These are phyloP conservation scores for Syngnathus floridae DNA, from an alignment of 2,113 vertebrate genomes.

Conservation along the genomic window DNA sequence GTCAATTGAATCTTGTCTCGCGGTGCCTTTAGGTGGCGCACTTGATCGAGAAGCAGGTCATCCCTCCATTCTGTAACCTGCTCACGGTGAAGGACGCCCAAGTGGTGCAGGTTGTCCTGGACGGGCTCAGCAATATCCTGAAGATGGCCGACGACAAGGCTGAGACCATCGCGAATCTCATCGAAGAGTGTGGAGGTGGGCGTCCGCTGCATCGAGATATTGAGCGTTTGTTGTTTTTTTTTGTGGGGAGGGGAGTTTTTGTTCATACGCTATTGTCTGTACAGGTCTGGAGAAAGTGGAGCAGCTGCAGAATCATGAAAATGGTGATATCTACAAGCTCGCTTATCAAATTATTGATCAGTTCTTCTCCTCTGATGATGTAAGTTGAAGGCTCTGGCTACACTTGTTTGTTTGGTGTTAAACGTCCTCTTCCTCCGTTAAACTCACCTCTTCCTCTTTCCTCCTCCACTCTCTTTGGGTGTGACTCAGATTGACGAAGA, in stretches of 20 bases:
- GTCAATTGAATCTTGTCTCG: neutral
- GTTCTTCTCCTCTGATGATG: constrained; percentile 99
- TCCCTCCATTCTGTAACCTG: constrained; percentile 97
- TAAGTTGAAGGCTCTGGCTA: constrained; percentile 63
- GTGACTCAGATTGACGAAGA: constrained; percentile 90
- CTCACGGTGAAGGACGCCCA: constrained; percentile 97
- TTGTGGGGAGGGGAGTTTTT: neutral
- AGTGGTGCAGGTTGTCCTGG: constrained; percentile 96
- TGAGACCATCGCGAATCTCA: constrained; percentile 95
- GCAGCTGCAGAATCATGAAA: constrained; percentile 98
- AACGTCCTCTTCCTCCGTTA: neutral
- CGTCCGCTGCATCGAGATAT: neutral
- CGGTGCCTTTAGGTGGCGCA: constrained; percentile 81
- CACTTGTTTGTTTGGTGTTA: neutral
- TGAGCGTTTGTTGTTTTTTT: neutral
- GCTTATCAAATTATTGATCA: constrained; percentile 99
- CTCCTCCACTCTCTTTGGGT: neutral
- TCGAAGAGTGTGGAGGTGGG: constrained; percentile 96
- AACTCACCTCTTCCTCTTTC: too few species aligned
- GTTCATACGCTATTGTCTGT: neutral
- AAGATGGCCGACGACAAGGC: constrained; percentile 99
- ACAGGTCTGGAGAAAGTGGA: constrained; percentile 97
- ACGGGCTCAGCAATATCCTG: constrained; percentile 98
- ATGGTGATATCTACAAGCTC: constrained; percentile 99
- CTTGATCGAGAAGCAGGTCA: constrained; percentile 95